phyloP scores from a whole-genome alignment of 30 jellyfish, hydroid and myxozoan genomes.

The Hydractinia symbiolongicarpus region DNA sequence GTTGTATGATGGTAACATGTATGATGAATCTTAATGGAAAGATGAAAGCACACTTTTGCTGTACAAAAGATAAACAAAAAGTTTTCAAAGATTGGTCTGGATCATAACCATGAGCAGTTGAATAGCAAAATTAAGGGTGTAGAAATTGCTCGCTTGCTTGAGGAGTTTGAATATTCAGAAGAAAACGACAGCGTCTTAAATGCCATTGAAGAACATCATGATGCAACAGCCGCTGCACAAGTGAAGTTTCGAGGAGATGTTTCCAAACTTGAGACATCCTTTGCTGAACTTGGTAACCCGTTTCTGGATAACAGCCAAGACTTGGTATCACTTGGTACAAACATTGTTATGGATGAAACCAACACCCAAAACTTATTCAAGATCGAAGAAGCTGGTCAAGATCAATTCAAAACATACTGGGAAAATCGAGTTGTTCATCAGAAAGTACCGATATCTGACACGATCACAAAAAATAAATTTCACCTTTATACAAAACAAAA shows the following conservation, averaged over 20 bases:
- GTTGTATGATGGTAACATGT: too few relatives aligned
- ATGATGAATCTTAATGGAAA: conserved; percentile 18
- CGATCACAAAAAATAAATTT: conserved; percentile 43
- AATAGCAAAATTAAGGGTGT: conserved; percentile 33
- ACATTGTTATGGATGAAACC: conserved; percentile 18
- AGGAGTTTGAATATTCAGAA: conserved; percentile 22
- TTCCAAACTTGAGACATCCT: background rate
- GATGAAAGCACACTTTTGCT: conserved; percentile 19
- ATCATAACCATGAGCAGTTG: conserved; percentile 31
- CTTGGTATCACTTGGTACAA: conserved; percentile 29
- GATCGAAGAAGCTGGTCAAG: conserved; percentile 45
- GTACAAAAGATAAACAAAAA: conserved; percentile 17
- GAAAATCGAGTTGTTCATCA: conserved; percentile 16
- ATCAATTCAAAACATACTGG: conserved; percentile 38
- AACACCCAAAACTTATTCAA: conserved; percentile 14
- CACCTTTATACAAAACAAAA: conserved; percentile 25
- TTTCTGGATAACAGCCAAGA: conserved; percentile 33
- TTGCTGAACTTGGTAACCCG: conserved; percentile 46
- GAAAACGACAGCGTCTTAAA: conserved; percentile 9
- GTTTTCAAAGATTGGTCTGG: conserved; percentile 30
- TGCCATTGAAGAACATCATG: background rate
- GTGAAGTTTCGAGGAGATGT: background rate
- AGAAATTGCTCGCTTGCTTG: conserved; percentile 32
- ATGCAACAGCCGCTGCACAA: background rate
- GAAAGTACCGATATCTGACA: conserved; percentile 37